A percentile compares a stretch with the other conserved stretches of the same genome.
Conservation (phyloP, 2,797 vertebrate species). For the Mastacembelus armatus region DNA sequence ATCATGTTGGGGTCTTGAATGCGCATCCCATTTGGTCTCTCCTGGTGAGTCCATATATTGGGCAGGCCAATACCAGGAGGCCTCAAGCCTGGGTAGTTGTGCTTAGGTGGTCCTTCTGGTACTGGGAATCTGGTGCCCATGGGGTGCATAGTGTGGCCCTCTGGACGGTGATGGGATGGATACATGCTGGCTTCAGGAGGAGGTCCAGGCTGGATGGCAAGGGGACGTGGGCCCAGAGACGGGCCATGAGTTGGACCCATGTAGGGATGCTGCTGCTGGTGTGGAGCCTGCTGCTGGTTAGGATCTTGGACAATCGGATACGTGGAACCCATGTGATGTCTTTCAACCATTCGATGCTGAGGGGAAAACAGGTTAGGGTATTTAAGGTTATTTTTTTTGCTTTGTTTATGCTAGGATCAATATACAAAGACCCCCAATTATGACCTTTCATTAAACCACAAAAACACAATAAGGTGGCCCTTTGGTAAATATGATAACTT, state of each 20-base stretch:
- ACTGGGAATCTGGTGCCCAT: conserved; percentile 75
- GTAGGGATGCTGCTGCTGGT: conserved; percentile 81
- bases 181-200: conserved; percentile 87
- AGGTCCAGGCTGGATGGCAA: conserved; percentile 86
- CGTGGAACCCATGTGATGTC: conserved; percentile 84
- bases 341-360: conserved; percentile 86
- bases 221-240: conserved; percentile 85
- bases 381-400: background rate
- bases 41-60: conserved; percentile 79
- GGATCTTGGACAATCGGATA: conserved; percentile 83
- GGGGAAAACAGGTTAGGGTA: conserved; percentile 46
- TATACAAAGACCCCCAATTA: background rate
- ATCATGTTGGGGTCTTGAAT: conserved; percentile 81
- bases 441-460: background rate
- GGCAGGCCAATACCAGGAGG: conserved; percentile 66
- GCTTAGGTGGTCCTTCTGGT: conserved; percentile 72
- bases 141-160: conserved; percentile 76
- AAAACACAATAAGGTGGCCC: background rate
- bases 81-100: conserved; percentile 76
- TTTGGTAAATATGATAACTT: background rate
- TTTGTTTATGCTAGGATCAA: background rate
- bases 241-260: conserved; percentile 86
- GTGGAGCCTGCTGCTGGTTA: conserved; percentile 70
- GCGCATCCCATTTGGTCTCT: conserved; percentile 76
- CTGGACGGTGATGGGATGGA: conserved; percentile 82